Evolutionary conservation across 2,797 vertebrate species (phyloP), one percentile per base, ranked within the genome.

Genomic region (Scolopax rusticola): DNA sequence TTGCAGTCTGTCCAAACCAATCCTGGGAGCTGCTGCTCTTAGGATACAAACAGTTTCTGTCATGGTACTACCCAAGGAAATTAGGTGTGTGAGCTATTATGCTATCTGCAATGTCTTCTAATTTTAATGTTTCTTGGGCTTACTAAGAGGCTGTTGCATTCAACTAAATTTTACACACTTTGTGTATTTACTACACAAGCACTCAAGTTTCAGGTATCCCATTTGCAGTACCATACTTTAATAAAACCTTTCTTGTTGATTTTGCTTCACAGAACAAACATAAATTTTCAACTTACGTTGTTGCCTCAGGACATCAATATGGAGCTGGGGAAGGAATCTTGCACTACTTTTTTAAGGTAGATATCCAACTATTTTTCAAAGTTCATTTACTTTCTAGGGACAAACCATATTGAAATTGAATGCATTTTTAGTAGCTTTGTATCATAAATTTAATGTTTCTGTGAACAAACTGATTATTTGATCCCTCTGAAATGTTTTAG

Each of bases 331-430:
- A 99, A 91, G 98, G 98, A n/a, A 54, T 98, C 78, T 98, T 99
- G 51, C 99, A 99, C 92, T 97, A 95, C 73, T 99, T 99, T 95
- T 99, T 99, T 94, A 99, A 99, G 98, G 99, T 99, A 95, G n/a
- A 41, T 11, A 67, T 89, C 64, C 21, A 14, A 70, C 65, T 61
- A 36, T 6, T 23, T 38, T 68, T 90, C n/a, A 68, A 87, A 23
- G 15, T 51, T 80, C 20, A n/a, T 84, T 78, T 71, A 36, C 64
- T 88, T 90, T 90, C 51, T 70, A 19, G 59, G 25, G 30, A 14
- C 14, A 86, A 86, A 87, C 15, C 20, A 12, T 36, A 59, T 15
- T 50, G 21, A 32, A 85, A 60, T 33, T 33, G 8, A 80, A 60
- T 70, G 12, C 1, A 15, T 53, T 83, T 87, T 73, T 80, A 71